phyloP scores from a whole-genome alignment of 2,888 invertebrate species.

The Drosophila mimica region DNA sequence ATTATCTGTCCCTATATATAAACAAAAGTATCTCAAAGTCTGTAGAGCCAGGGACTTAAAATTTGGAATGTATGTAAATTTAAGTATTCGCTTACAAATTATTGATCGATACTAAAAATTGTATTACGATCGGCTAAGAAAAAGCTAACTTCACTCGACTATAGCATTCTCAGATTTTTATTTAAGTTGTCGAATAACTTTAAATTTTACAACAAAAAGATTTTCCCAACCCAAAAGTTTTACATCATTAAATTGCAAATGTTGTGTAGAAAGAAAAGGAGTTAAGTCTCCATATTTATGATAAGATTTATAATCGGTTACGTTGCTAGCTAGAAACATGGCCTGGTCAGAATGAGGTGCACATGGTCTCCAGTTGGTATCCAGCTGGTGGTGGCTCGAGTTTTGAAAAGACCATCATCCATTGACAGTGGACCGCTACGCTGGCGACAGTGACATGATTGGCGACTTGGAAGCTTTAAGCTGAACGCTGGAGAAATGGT shows the following conservation, averaged over 20 bases:
- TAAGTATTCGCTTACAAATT: too few relatives aligned
- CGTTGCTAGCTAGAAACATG: not conserved
- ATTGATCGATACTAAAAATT: not conserved
- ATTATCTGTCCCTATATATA: not conserved
- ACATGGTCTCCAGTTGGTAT: slow-evolving; percentile 44
- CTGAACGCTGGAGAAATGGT: slow-evolving; percentile 14
- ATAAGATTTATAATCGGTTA: not conserved
- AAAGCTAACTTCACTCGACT: too few relatives aligned
- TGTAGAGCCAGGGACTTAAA: not conserved
- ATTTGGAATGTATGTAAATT: not conserved
- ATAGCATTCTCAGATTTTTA: not conserved
- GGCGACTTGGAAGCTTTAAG: slow-evolving; percentile 40
- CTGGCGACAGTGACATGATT: slow-evolving; percentile 74
- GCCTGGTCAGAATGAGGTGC: slow-evolving; percentile 14
- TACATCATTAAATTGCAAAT: not conserved
- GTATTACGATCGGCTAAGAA: not conserved
- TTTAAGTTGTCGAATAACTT: not conserved
- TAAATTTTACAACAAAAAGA: not conserved
- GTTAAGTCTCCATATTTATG: not conserved
- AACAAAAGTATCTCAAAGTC: not conserved
- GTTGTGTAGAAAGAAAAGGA: not conserved
- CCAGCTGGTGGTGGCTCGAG: slow-evolving; percentile 15
- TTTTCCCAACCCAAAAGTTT: not conserved
- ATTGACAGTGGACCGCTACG: slow-evolving; percentile 74
- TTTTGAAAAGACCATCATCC: slow-evolving; percentile 37